phyloP scores from a whole-genome alignment of 2,888 invertebrate genomes.

The Drosophila seclusa region DNA sequence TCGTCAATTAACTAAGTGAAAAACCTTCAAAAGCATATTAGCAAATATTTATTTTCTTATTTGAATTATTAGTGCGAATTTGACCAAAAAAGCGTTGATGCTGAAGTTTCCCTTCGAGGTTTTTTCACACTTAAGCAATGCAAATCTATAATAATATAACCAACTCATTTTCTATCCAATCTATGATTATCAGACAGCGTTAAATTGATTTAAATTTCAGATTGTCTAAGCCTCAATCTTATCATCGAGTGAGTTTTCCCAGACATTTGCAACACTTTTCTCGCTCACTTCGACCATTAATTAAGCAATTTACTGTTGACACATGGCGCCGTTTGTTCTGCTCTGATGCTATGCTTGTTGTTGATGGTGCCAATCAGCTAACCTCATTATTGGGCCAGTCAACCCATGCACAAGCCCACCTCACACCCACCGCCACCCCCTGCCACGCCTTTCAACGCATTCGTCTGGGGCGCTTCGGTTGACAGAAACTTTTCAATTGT shows the following conservation, averaged over 20 bases:
- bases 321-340: slow-evolving; percentile 25
- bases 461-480: slow-evolving; percentile 23
- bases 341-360: slow-evolving; percentile 10
- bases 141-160: not conserved
- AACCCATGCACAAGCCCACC: not conserved
- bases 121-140: not conserved
- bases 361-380: slow-evolving; percentile 51
- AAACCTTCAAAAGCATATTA: not conserved
- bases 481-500: slow-evolving; percentile 73
- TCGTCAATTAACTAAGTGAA: not conserved
- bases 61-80: too few species aligned
- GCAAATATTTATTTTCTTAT: not conserved
- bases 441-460: not conserved
- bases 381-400: slow-evolving; percentile 49
- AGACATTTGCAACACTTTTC: slow-evolving; percentile 51
- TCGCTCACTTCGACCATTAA: slow-evolving; percentile 38
- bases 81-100: too few species aligned
- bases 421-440: rapidly evolving
- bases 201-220: slow-evolving; percentile 14
- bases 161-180: not conserved
- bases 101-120: not conserved
- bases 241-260: slow-evolving; percentile 22
- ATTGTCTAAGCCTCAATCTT: slow-evolving; percentile 11
- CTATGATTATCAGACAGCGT: not conserved
- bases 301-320: slow-evolving; percentile 69